Conservation (phyloP, 1,140 invertebrate species). For the Zelostemma sp. region DNA sequence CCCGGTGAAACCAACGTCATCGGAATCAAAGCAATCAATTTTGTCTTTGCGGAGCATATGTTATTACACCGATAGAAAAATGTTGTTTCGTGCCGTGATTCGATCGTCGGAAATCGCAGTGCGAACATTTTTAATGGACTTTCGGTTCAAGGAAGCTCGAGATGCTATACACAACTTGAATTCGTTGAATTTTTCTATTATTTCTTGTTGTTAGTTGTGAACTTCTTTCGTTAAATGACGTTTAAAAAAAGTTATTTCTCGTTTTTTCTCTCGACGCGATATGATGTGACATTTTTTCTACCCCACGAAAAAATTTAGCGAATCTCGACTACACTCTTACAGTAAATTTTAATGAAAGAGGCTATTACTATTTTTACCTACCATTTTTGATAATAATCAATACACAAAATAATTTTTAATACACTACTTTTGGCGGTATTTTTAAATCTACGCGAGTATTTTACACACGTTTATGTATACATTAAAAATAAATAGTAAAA, state of each 20-base stretch:
- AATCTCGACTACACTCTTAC: constrained; percentile 10
- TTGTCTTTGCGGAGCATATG: too few relatives aligned
- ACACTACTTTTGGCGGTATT: constrained; percentile 10
- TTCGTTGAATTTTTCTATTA: constrained; percentile 17
- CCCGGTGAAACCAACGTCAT: too few relatives aligned
- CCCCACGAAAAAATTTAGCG: constrained; percentile 23
- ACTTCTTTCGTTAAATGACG: background rate
- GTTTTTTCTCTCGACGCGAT: constrained; percentile 10
- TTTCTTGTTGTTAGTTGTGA: constrained; percentile 16
- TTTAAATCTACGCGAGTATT: constrained; percentile 20
- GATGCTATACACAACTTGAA: constrained; percentile 64
- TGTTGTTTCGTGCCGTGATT: constrained; percentile 43
- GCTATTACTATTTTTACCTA: constrained; percentile 9
- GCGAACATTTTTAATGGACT: constrained; percentile 66
- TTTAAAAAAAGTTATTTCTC: background rate
- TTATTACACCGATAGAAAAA: constrained; percentile 57
- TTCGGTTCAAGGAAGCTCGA: constrained; percentile 70
- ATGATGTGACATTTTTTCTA: constrained; percentile 20
- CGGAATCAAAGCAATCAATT: too few relatives aligned
- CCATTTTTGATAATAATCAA: constrained; percentile 17
- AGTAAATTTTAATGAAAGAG: constrained; percentile 21
- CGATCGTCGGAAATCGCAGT: constrained; percentile 43
- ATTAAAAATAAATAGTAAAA: constrained; percentile 37
- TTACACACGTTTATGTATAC: constrained; percentile 37
- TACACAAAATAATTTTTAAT: constrained; percentile 29